phyloP scores from a whole-genome alignment of 2,113 vertebrate species.

The Conger conger region DNA sequence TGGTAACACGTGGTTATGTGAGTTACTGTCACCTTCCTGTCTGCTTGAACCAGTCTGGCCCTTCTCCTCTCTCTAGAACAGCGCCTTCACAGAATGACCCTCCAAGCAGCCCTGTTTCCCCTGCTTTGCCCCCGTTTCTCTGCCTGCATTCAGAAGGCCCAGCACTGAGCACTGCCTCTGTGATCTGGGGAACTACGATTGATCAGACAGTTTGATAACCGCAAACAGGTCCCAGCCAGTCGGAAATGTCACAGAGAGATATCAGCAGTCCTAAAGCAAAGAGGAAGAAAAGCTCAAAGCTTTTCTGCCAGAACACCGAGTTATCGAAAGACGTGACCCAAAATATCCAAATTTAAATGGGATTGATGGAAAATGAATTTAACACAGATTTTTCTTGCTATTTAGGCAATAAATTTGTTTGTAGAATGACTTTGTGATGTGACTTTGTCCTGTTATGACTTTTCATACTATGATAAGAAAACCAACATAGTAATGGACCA shows the following conservation, averaged over 20 bases:
- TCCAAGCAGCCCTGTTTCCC: background rate
- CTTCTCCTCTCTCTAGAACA: too few relatives aligned
- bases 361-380: background rate
- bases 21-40: too few relatives aligned
- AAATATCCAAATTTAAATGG: background rate
- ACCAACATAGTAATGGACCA: background rate
- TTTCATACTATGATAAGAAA: background rate
- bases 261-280: conserved; percentile 10
- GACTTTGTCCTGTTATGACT: background rate
- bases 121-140: background rate
- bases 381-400: background rate
- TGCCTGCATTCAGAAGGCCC: background rate
- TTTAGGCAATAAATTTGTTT: background rate
- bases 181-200: conserved; percentile 28
- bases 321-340: conserved; percentile 7
- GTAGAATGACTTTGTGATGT: background rate
- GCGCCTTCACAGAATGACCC: too few relatives aligned
- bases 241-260: conserved; percentile 40
- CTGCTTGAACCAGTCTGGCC: too few relatives aligned
- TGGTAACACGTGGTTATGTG: too few relatives aligned
- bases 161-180: conserved; percentile 31
- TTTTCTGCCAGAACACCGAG: background rate
- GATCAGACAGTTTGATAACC: conserved; percentile 44
- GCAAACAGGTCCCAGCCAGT: conserved; percentile 23
- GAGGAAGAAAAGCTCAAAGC: background rate